Evolutionary conservation across 2,888 invertebrate genomes (phyloP).

Genomic region (Apodemia mormo): DNA sequence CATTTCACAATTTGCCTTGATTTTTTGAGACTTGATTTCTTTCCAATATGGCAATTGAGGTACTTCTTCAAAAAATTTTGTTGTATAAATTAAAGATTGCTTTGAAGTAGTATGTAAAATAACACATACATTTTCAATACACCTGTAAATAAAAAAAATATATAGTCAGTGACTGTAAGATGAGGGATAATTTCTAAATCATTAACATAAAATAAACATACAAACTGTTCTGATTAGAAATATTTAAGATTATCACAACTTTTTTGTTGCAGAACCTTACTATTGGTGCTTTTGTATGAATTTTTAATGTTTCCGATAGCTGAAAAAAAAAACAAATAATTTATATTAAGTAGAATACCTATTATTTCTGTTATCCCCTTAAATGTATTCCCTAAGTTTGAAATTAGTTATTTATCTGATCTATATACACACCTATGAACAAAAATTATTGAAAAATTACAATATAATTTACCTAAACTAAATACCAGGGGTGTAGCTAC

Average conservation of each 20-base stretch:
- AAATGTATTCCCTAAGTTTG: too few species aligned
- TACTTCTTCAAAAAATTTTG: conserved; percentile 53
- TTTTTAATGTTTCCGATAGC: conserved; percentile 47
- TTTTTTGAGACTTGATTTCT: conserved; percentile 40
- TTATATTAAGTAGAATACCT: too few species aligned
- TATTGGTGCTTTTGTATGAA: conserved; percentile 49
- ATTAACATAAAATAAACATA: conserved; percentile 36
- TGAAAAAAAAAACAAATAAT: conserved; percentile 43
- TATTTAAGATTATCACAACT: conserved; percentile 50
- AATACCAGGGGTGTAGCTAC: too few species aligned
- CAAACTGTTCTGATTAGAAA: conserved; percentile 51
- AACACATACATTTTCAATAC: conserved; percentile 51
- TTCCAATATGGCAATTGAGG: conserved; percentile 51
- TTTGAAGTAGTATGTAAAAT: conserved; percentile 47
- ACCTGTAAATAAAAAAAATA: conserved; percentile 47
- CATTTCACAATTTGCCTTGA: conserved; percentile 41
- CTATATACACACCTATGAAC: too few species aligned
- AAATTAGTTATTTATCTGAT: too few species aligned
- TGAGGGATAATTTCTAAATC: neutral
- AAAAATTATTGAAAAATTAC: too few species aligned
- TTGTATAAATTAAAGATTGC: conserved; percentile 52
- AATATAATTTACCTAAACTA: too few species aligned
- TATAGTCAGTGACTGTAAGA: neutral
- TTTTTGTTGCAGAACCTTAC: conserved; percentile 61
- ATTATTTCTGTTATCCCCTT: too few species aligned